These are phyloP conservation scores for Eumerus sabulonum DNA, from an alignment of 2,888 invertebrate genomes.

Conservation along the genomic window DNA sequence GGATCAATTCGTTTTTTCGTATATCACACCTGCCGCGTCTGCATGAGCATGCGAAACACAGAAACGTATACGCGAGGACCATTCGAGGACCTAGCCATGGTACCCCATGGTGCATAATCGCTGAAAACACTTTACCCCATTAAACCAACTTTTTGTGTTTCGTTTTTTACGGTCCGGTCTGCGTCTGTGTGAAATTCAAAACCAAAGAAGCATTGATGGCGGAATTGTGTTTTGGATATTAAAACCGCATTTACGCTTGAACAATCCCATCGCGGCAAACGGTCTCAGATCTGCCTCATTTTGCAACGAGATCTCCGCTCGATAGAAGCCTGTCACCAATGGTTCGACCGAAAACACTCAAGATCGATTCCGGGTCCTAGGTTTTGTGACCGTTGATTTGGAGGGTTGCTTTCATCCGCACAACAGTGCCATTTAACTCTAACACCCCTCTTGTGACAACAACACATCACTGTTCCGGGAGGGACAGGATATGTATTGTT, in stretches of 20 bases:
- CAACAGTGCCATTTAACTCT: slow-evolving; percentile 56
- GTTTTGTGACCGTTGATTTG: slow-evolving; percentile 45
- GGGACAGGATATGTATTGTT: slow-evolving; percentile 19
- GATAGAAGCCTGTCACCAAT: slow-evolving; percentile 34
- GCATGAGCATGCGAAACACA: slow-evolving; percentile 6
- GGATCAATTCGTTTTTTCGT: slow-evolving; percentile 35
- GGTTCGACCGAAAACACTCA: slow-evolving; percentile 55
- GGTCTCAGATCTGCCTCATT: too few relatives aligned
- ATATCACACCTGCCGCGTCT: slow-evolving; percentile 57
- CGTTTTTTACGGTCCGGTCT: slow-evolving; percentile 37
- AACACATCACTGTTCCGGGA: slow-evolving; percentile 59
- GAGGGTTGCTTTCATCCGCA: slow-evolving; percentile 31
- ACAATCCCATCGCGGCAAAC: slow-evolving; percentile 40
- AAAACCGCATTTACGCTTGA: slow-evolving; percentile 59
- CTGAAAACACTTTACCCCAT: slow-evolving; percentile 28
- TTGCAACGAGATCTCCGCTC: slow-evolving; percentile 4
- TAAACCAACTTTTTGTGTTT: slow-evolving; percentile 34
- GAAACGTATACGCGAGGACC: slow-evolving; percentile 13
- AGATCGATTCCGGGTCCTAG: slow-evolving; percentile 48
- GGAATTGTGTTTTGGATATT: slow-evolving; percentile 25
- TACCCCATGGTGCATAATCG: slow-evolving; percentile 53
- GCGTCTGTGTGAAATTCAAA: slow-evolving; percentile 34
- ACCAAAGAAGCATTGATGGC: slow-evolving; percentile 40
- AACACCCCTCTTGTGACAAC: slow-evolving; percentile 58
- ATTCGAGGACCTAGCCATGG: slow-evolving; percentile 9